These are phyloP conservation scores for Drosophila kurseongensis DNA, from an alignment of 1,140 invertebrate genomes.

Conservation along the genomic window DNA sequence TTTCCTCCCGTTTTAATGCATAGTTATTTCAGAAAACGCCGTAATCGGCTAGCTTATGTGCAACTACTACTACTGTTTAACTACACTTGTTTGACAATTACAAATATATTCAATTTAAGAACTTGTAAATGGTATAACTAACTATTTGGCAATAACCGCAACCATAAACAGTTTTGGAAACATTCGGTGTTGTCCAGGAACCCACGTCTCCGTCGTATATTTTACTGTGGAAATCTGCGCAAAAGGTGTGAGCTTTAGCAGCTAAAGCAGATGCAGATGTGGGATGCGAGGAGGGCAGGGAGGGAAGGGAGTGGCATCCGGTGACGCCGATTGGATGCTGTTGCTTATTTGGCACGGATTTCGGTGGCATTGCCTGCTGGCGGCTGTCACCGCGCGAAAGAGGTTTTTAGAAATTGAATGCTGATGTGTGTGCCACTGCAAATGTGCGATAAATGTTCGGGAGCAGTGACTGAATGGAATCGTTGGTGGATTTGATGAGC, in stretches of 20 bases:
- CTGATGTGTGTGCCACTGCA: constrained; percentile 58
- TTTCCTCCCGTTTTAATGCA: no score
- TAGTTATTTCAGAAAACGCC: no score
- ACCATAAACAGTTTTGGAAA: constrained; percentile 24
- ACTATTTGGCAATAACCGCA: constrained; percentile 7
- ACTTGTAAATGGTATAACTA: background rate
- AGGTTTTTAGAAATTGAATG: constrained; percentile 59
- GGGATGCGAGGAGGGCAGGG: background rate
- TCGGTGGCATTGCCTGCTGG: constrained; percentile 3
- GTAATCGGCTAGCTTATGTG: no score
- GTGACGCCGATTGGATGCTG: constrained; percentile 54
- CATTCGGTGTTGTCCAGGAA: constrained; percentile 11
- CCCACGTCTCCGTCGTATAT: constrained; percentile 27
- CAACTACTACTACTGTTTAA: no score
- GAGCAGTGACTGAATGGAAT: constrained; percentile 6
- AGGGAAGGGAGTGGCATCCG: constrained; percentile 23
- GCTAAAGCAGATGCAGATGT: constrained; percentile 26
- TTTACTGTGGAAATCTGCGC: constrained; percentile 54
- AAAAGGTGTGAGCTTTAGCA: constrained; percentile 64
- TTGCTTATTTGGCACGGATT: constrained; percentile 76
- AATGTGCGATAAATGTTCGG: constrained; percentile 64
- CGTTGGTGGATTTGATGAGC: constrained; percentile 14
- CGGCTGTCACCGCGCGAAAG: constrained; percentile 14
- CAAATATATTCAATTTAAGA: no score
- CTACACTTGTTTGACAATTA: background rate